These are phyloP conservation scores for Psittacara wagleri DNA, from an alignment of 2,113 vertebrate species.

Conservation along the genomic window DNA sequence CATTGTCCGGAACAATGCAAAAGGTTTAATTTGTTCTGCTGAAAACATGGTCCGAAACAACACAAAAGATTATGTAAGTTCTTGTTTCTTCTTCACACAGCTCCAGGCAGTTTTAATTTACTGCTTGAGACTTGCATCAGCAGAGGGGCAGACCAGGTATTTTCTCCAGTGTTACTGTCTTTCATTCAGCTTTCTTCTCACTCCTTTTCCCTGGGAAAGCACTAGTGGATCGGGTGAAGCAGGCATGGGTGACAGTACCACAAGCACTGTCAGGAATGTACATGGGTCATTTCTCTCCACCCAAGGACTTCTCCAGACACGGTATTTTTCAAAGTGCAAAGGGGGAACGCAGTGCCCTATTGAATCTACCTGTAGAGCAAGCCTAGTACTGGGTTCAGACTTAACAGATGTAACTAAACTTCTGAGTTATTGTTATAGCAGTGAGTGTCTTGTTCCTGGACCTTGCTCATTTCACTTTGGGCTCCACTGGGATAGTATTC, in stretches of 20 bases:
- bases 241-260: not conserved
- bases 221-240: rapidly evolving
- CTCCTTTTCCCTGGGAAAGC: not conserved
- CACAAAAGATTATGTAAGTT: not conserved
- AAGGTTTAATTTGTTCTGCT: not conserved
- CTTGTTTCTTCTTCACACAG: not conserved
- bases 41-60: not conserved
- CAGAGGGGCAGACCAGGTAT: not conserved
- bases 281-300: not conserved
- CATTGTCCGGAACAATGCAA: not conserved
- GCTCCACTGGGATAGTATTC: not conserved
- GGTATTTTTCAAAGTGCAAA: not conserved
- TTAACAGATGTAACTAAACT: not conserved
- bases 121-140: not conserved
- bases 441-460: not conserved
- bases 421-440: not conserved
- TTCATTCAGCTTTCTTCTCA: not conserved
- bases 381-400: not conserved
- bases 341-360: not conserved
- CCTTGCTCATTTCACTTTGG: not conserved
- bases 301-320: not conserved
- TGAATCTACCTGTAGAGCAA: not conserved
- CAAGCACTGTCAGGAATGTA: not conserved
- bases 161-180: not conserved
- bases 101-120: not conserved